A percentile compares a stretch with the other conserved stretches of the same genome.
Evolutionary conservation across 2,113 vertebrate species (phyloP).

Genomic region (Struthidea cinerea): DNA sequence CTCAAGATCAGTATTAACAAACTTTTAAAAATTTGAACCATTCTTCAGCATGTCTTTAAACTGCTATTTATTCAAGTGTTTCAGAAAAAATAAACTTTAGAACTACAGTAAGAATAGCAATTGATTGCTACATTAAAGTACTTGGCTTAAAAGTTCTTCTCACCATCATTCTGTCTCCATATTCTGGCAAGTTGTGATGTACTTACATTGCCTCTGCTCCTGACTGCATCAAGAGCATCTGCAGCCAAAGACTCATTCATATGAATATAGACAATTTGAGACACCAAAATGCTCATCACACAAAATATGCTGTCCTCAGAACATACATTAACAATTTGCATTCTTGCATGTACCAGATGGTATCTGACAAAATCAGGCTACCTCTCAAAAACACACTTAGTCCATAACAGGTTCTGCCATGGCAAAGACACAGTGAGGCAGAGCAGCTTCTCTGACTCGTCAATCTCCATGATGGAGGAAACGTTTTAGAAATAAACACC

Average conservation of each 20-base stretch:
- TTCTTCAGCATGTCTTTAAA: not conserved
- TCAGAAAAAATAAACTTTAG: not conserved
- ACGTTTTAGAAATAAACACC: not conserved
- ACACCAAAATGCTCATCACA: not conserved
- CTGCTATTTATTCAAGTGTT: not conserved
- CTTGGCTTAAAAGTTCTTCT: not conserved
- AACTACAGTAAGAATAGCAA: not conserved
- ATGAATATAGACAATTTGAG: accelerated
- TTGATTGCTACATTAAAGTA: not conserved
- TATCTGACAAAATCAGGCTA: not conserved
- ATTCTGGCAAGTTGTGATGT: not conserved
- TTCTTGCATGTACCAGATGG: not conserved
- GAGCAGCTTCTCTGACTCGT: not conserved
- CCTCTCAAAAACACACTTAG: not conserved
- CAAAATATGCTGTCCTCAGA: not conserved
- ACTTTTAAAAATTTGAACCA: not conserved
- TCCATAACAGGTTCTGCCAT: not conserved
- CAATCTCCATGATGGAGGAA: not conserved
- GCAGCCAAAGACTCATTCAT: not conserved
- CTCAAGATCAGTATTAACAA: not conserved
- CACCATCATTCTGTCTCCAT: not conserved
- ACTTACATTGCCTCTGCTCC: not conserved
- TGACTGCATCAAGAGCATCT: not conserved
- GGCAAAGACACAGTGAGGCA: not conserved
- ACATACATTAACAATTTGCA: not conserved